These are phyloP conservation scores for Hecatera dysodea DNA, from an alignment of 2,888 invertebrate species.

Conservation along the genomic window DNA sequence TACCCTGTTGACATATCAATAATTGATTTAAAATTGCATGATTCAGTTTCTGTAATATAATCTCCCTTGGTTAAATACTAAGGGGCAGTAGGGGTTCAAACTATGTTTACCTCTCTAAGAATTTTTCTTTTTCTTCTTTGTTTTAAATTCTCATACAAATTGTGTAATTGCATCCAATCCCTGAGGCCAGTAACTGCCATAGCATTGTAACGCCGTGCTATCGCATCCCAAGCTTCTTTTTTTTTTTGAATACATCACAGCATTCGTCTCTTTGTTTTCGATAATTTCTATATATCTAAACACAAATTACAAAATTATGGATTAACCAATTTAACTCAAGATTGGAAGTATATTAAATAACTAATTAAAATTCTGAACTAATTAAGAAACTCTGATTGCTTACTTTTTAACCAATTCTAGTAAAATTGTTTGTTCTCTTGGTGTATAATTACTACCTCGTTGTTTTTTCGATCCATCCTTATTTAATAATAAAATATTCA, in stretches of 20 bases:
- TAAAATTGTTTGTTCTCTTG: too few species aligned
- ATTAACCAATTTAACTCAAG: not conserved
- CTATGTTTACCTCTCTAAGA: not conserved
- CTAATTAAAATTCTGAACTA: too few species aligned
- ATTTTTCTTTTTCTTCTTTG: not conserved
- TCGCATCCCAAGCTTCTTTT: conserved; percentile 1
- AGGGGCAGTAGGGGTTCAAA: too few species aligned
- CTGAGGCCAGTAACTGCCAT: not conserved
- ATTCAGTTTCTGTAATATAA: too few species aligned
- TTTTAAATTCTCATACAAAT: conserved; percentile 7
- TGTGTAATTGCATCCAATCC: not conserved
- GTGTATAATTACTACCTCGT: too few species aligned
- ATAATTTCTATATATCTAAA: conserved; percentile 5
- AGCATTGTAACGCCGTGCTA: not conserved
- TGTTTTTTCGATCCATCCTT: not conserved
- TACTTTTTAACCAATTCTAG: too few species aligned
- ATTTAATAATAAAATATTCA: too few species aligned
- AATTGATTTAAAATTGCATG: too few species aligned
- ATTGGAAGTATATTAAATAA: not conserved
- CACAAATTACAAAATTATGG: not conserved
- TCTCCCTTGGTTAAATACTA: too few species aligned
- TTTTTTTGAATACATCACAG: not conserved
- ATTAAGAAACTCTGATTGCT: too few species aligned
- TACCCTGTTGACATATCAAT: too few species aligned
- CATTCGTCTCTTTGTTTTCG: conserved; percentile 9